phyloP scores from a whole-genome alignment of 2,888 invertebrate genomes.

The Pogonocherus hispidulus region DNA sequence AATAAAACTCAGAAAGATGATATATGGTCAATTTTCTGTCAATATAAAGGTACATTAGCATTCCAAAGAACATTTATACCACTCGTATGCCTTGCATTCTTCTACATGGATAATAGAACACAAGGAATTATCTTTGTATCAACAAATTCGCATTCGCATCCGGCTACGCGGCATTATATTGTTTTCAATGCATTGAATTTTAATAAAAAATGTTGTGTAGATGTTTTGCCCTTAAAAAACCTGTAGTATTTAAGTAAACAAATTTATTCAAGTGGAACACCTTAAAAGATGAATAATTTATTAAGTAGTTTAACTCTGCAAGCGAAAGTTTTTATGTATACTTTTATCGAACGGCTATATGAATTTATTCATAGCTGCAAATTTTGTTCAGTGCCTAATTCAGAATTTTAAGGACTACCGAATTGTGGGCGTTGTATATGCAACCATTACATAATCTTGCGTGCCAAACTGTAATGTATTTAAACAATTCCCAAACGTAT shows the following conservation, averaged over 20 bases:
- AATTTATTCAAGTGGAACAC: conserved; percentile 18
- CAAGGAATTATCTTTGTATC: too few species aligned
- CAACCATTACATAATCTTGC: conserved; percentile 13
- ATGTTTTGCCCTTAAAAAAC: conserved; percentile 4
- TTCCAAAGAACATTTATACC: too few species aligned
- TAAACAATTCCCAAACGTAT: not conserved
- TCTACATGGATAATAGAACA: too few species aligned
- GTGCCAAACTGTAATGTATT: not conserved
- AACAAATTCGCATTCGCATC: too few species aligned
- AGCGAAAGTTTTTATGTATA: conserved; percentile 29
- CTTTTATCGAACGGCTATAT: conserved; percentile 1
- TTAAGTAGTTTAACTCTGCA: conserved; percentile 24
- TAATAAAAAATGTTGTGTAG: not conserved
- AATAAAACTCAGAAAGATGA: too few species aligned
- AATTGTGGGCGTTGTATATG: conserved; percentile 11
- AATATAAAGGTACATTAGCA: too few species aligned
- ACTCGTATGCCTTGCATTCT: too few species aligned
- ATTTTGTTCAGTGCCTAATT: conserved; percentile 18
- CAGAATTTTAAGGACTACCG: conserved; percentile 24
- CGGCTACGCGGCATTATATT: too few species aligned
- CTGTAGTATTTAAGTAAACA: conserved; percentile 3
- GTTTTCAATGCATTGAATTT: too few species aligned
- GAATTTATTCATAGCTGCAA: conserved; percentile 17
- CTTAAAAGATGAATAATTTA: conserved; percentile 26
- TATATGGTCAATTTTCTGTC: too few species aligned